Evolutionary conservation across 2,113 vertebrate species (phyloP).

Genomic region (Paramisgurnus dabryanus): DNA sequence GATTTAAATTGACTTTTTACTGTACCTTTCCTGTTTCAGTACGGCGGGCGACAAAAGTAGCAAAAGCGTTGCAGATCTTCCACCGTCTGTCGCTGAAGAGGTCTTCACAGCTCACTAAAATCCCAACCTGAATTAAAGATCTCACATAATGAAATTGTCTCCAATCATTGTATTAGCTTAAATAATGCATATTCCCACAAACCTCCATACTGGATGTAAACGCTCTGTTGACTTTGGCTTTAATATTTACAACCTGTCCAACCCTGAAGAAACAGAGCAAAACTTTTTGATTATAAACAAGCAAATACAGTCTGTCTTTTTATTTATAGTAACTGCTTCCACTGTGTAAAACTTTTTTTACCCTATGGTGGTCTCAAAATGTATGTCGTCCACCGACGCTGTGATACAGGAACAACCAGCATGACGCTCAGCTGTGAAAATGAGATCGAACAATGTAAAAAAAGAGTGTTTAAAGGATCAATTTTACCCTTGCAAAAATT

Average conservation of each 20-base stretch:
- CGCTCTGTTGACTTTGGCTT: conserved; percentile 95
- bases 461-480: too few relatives aligned
- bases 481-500: too few relatives aligned
- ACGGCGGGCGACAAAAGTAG: conserved; percentile 86
- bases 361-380: conserved; percentile 95
- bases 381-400: conserved; percentile 93
- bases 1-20: not conserved
- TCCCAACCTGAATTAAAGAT: conserved; percentile 84
- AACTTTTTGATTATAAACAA: not conserved
- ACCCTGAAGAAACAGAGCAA: conserved; percentile 76
- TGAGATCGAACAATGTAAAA: not conserved
- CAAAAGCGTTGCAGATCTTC: conserved; percentile 93
- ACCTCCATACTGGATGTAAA: conserved; percentile 99
- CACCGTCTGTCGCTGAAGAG: conserved; percentile 84
- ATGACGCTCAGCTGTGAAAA: conserved; percentile 84
- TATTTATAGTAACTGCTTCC: not conserved
- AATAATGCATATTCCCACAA: conserved; percentile 53
- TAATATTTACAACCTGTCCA: conserved; percentile 93
- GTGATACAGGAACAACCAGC: conserved; percentile 91
- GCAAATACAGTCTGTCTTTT: conserved; percentile 32
- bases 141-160: not conserved
- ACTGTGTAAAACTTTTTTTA: conserved; percentile 62
- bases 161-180: not conserved
- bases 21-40: conserved; percentile 42
- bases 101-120: conserved; percentile 90